Percentiles rank a stretch among this genome's conserved stretches.
phyloP scores from a whole-genome alignment of 2,113 vertebrate genomes.

The Equus przewalskii region DNA sequence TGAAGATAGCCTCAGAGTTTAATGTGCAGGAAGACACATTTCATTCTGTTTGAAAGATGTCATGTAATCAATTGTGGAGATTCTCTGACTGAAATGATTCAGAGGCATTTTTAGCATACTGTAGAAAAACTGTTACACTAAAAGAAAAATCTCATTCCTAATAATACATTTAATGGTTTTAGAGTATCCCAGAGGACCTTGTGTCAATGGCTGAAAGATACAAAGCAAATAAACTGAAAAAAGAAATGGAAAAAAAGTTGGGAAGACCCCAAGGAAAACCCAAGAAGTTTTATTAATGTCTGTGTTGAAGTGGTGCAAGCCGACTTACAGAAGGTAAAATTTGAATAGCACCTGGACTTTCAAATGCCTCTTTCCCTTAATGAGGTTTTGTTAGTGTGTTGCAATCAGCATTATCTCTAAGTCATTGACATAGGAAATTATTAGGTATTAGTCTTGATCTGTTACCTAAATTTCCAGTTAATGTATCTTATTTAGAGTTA shows the following conservation, averaged over 20 bases:
- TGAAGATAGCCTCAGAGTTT: neutral
- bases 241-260: conserved; percentile 88
- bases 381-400: neutral
- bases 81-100: conserved; percentile 10
- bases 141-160: conserved; percentile 32
- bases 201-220: conserved; percentile 94
- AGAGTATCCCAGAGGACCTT: conserved; percentile 94
- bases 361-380: neutral
- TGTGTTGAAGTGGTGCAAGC: neutral
- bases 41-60: neutral
- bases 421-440: neutral
- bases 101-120: neutral
- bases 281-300: conserved; percentile 70
- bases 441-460: neutral
- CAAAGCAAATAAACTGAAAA: conserved; percentile 89
- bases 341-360: neutral
- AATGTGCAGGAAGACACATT: neutral
- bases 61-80: neutral
- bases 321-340: conserved; percentile 63
- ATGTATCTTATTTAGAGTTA: neutral
- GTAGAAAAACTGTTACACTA: neutral
- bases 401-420: neutral
- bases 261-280: conserved; percentile 75
- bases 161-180: conserved; percentile 58
- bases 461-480: neutral